Base-by-base conservation (phyloP, 1,140 invertebrate genomes). In the Apis dorsata region DNA sequence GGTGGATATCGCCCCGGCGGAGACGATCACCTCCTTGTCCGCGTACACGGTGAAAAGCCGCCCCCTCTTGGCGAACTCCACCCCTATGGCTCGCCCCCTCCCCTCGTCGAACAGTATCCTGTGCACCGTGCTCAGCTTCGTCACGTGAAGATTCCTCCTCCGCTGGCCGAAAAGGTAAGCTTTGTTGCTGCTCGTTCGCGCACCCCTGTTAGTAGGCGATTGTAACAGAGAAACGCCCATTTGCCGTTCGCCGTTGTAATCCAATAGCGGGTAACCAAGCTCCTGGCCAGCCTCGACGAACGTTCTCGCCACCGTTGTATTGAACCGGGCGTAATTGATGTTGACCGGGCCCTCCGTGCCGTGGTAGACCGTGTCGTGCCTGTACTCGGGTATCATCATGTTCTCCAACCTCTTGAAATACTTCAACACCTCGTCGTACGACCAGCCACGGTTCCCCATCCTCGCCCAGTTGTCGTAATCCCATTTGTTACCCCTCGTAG, bases 361-460 rank as follows among this genome's bases (percentile, higher is more conserved):
- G 74, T 96, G 96, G 76, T 95, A 95, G 34, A 94, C 91, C 13
- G 91, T 91, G 79, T 96, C 93, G 0, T 90, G 84, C 68, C 95
- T 93, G 19, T 94, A 92, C 69, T 94, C 91, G 0, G 94, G 94
- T 15, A 97, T 95, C 55, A 93, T 95, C 85, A 95, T 96, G 74
- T 95, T 95, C 93, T 98, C 97, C 8, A 96, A 93, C 91, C 97
- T 98, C 86, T 96, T 96, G 90, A 98, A 98, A 90, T 98, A 98
- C 0, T 97, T 97, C 10, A 97, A 88, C 0, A 98, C 95, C n/a
- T 97, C 95, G 21, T 97, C 94, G 94, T 96, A 99, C 19, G 96
- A 95, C 98, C 98, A 99, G 1, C 96, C 97, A 1, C 93, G 87
- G 81, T 98, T 98, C 0, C 98, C 98, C 90, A 97, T 92, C 2